Conservation (phyloP, 2,797 vertebrate genomes). For the Masticophis lateralis region DNA sequence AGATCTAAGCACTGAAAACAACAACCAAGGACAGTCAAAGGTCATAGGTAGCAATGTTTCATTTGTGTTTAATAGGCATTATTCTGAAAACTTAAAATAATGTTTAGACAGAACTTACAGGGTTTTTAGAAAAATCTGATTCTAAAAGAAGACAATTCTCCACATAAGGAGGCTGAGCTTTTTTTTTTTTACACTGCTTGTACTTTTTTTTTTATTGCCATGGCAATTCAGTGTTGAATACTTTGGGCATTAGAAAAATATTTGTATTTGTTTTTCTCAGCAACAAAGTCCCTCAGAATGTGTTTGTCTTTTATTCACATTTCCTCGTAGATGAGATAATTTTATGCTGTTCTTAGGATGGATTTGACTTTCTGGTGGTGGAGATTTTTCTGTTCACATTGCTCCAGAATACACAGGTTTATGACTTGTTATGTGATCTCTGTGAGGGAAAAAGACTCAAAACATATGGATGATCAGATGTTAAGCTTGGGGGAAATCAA, state of each 20-base stretch:
- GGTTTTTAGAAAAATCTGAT: neutral
- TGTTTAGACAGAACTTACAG: neutral
- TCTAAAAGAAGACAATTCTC: neutral
- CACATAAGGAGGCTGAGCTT: neutral
- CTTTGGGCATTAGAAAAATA: conserved; percentile 28
- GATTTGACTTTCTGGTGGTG: conserved; percentile 57
- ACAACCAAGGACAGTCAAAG: neutral
- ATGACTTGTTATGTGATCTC: conserved; percentile 65
- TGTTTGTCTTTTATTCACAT: conserved; percentile 38
- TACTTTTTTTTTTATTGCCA: rapidly evolving
- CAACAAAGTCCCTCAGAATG: conserved; percentile 48
- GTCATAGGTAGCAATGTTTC: neutral
- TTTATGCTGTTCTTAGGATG: conserved; percentile 46
- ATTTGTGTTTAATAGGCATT: neutral
- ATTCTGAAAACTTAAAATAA: neutral
- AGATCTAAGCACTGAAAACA: neutral
- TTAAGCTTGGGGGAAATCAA: conserved; percentile 73
- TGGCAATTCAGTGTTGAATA: conserved; percentile 11
- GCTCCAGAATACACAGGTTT: conserved; percentile 62
- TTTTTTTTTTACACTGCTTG: neutral
- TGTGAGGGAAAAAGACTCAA: conserved; percentile 68
- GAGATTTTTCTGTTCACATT: conserved; percentile 60
- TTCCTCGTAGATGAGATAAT: conserved; percentile 38
- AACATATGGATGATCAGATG: conserved; percentile 76
- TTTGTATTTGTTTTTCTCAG: conserved; percentile 25